phyloP scores from a whole-genome alignment of 2,797 vertebrate species.

The Myotis planiceps region DNA sequence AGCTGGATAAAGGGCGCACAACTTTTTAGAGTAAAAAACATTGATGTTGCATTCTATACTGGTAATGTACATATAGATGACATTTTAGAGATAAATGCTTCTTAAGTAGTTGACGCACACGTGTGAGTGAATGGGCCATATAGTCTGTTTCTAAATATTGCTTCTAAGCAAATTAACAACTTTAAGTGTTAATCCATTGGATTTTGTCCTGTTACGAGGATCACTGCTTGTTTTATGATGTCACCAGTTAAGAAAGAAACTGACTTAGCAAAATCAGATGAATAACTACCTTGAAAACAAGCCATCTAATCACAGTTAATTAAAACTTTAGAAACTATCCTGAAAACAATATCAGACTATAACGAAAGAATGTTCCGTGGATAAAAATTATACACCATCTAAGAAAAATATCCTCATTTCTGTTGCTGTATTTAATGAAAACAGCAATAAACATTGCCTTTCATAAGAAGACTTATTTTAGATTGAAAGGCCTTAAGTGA shows the following conservation, averaged over 20 bases:
- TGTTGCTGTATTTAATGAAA: conserved; percentile 18
- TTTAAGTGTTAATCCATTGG: conserved; percentile 6
- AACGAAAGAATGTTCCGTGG: conserved; percentile 1
- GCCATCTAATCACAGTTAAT: not conserved
- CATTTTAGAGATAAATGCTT: not conserved
- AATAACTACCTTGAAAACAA: not conserved
- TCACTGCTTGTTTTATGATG: not conserved
- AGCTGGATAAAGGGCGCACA: not conserved
- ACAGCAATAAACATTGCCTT: not conserved
- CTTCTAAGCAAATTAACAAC: not conserved
- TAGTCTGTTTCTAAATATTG: not conserved
- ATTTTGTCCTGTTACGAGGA: not conserved
- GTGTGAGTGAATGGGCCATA: not conserved
- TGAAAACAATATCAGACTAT: not conserved
- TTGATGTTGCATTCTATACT: not conserved
- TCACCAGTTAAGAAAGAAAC: not conserved
- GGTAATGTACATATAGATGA: not conserved
- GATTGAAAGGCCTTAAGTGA: not conserved
- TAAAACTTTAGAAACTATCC: not conserved
- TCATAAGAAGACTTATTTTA: not conserved
- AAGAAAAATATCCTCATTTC: conserved; percentile 29
- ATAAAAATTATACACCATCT: not conserved
- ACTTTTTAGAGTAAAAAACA: not conserved
- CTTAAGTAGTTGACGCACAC: not conserved
- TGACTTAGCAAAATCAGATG: not conserved